A percentile compares a stretch with the other conserved stretches of the same genome.
These are phyloP conservation scores for Anastatus disparis DNA, from an alignment of 1,140 invertebrate species.

Conservation along the genomic window DNA sequence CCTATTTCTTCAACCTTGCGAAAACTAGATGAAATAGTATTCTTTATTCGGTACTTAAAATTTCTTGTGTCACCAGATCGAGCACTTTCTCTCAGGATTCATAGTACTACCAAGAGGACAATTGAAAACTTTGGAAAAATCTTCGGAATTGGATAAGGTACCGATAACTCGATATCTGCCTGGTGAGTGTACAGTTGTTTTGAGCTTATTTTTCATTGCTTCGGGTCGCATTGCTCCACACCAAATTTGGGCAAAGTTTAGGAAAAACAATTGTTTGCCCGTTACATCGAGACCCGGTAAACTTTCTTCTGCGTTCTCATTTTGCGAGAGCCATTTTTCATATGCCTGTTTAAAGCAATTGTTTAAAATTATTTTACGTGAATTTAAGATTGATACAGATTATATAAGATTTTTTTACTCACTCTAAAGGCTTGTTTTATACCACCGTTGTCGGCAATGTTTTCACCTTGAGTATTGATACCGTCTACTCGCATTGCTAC, in stretches of 20 bases:
- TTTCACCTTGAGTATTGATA: slow-evolving; percentile 78
- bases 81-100: slow-evolving; percentile 85
- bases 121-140: slow-evolving; percentile 79
- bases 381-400: slow-evolving; percentile 8
- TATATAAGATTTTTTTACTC: slow-evolving; percentile 51
- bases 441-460: slow-evolving; percentile 92
- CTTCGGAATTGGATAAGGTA: slow-evolving; percentile 83
- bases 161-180: slow-evolving; percentile 82
- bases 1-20: no score
- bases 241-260: slow-evolving; percentile 91
- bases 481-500: slow-evolving; percentile 74
- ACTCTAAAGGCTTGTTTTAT: slow-evolving; percentile 85
- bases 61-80: slow-evolving; percentile 78
- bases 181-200: slow-evolving; percentile 86
- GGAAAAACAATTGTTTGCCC: slow-evolving; percentile 81
- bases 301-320: slow-evolving; percentile 69
- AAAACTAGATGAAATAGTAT: no score
- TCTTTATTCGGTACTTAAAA: no score
- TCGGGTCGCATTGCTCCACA: slow-evolving; percentile 89
- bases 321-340: slow-evolving; percentile 69
- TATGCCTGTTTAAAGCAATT: slow-evolving; percentile 70
- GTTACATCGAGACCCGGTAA: slow-evolving; percentile 80
- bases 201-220: slow-evolving; percentile 80
- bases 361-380: slow-evolving; percentile 10
- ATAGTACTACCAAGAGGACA: slow-evolving; percentile 78